Base-by-base conservation (phyloP, 92 coral and sea anemone genomes). In the Ricordea florida region DNA sequence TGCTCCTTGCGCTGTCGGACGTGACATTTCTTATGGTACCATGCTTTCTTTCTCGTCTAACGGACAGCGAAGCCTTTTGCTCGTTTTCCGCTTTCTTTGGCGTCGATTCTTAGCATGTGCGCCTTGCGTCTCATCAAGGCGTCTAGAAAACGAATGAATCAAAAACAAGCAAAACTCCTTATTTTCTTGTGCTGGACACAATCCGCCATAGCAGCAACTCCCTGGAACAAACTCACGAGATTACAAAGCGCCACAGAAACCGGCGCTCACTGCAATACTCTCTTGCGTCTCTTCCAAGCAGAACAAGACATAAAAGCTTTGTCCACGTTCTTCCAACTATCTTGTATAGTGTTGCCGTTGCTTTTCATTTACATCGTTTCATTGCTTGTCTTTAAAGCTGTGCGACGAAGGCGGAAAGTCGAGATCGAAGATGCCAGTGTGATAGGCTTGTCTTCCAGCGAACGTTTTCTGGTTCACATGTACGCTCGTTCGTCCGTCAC, bases 161-260 rank as follows among this genome's bases (percentile, higher is more conserved):
- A 50, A 31, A 60, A 66, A 24, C 41, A 77, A 2, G 74, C 80
- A 8, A 32, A 59, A 16, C 20, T 59, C 35, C 56, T 75, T 21
- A 46, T 91, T 46, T 59, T 37, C 1, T 74, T 71, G 65, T 80
- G 78, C 27, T 91, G 97, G 97, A 1, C 63, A 14, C 90, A 83
- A 22, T 69, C 88, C 4, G 2, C 66, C 4, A 14, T 75, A 15
- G 72, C 74, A 0, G 81, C 97, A 1, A 45, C 85, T 26, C 97
- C 90, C 3, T 88, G 93, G 93, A 68, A 82, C 36, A 31, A 58
- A 20, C 56, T 78, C 0, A 6, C 63, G 6, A 2, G 30, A 11
- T 45, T 61, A 2, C 23, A 73, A 31, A 37, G 81, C 13, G 51
- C 32, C 41, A 30, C 41, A 24, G 11, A 32, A 6, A 44, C 30